Evolutionary conservation across 2,888 invertebrate species (phyloP), one percentile per base, ranked within the genome.

Genomic region (Mesorhabditis spiculigera): DNA sequence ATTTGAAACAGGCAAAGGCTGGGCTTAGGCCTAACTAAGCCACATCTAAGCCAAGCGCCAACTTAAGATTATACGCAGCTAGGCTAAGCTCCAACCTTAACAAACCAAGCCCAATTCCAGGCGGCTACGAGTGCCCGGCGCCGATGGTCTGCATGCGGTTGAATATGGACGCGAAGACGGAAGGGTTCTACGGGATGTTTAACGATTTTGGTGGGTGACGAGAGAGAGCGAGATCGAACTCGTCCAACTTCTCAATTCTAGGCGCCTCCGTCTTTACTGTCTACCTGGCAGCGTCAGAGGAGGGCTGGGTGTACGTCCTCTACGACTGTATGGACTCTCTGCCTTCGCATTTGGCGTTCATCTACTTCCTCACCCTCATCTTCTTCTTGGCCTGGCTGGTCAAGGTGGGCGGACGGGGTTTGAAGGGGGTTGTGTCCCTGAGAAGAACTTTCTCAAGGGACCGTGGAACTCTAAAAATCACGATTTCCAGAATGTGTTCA

Each of bases 261-360:
- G 88, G 86, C 4, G 87, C 87, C 5, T 97, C 96, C 87, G 92
- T 99, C 79, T 99, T 99, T 87, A 99, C 98, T 2, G 98, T 99
- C 0, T 99, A 99, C 86, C 95, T 99, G 89, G 96, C 98, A 0
- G 95, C 97, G 4, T 96, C 96, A 0, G 98, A 99, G 87, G 98
- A 99, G 89, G 98, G 98, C 64, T 99, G 98, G 98, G 97, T 97
- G 5, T 96, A 96, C 86, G 94, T 99, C 73, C 95, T 99, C 95
- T 98, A 99, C 87, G 90, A 96, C 68, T 84, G 84, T 66, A 77
- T 84, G 77, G 84, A 84, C 68, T 82, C 84, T 5, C 72, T 84
- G 8, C 84, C 84, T 0, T 82, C 84, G 3, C 79, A 83, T 65
- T 90, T 95, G 81, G 95, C 97, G 5, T 93, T 94, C 63, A 90